A percentile compares a stretch with the other conserved stretches of the same genome.
These are phyloP conservation scores for Semnornis frantzii DNA, from an alignment of 2,113 vertebrate genomes.

Conservation along the genomic window DNA sequence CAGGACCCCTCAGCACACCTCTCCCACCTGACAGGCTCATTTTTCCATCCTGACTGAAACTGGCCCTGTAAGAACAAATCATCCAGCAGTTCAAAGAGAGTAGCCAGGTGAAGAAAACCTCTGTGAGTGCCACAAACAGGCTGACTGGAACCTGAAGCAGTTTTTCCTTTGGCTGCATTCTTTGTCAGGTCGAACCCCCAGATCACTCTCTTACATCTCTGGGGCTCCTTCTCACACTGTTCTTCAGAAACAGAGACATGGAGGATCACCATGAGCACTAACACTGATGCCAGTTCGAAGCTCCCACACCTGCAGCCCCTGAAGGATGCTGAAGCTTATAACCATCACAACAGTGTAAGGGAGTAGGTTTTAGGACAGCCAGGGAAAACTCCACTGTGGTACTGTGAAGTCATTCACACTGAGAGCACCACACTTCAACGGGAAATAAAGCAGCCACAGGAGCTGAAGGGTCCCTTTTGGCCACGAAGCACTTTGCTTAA, in stretches of 20 bases:
- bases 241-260: rapidly evolving
- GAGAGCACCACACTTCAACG: not conserved
- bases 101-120: not conserved
- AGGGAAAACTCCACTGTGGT: not conserved
- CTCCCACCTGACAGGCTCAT: not conserved
- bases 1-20: not conserved
- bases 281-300: not conserved
- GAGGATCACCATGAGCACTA: rapidly evolving
- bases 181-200: not conserved
- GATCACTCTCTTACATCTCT: not conserved
- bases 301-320: not conserved
- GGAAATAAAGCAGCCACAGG: not conserved
- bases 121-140: not conserved
- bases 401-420: not conserved
- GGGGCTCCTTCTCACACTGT: not conserved
- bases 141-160: not conserved
- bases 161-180: not conserved
- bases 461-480: not conserved
- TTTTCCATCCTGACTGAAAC: not conserved
- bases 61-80: not conserved
- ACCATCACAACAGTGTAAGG: rapidly evolving
- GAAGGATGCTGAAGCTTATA: not conserved
- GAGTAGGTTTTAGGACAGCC: not conserved
- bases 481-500: not conserved
- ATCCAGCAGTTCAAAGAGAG: not conserved